Percentiles rank a stretch among this genome's conserved stretches.
phyloP scores from a whole-genome alignment of 2,797 vertebrate genomes.

The Perodicticus potto region DNA sequence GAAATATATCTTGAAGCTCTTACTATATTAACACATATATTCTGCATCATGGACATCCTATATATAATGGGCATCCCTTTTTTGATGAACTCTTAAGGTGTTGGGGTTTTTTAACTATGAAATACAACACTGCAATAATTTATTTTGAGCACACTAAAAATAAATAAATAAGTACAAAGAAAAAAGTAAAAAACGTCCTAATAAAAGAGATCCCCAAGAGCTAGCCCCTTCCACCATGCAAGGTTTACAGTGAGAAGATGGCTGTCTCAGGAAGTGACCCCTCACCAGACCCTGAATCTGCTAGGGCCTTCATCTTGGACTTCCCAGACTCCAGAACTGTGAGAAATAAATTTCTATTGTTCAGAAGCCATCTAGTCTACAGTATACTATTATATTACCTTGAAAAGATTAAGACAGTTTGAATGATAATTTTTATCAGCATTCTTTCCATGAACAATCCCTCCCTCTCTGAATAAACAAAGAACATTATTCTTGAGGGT shows the following conservation, averaged over 20 bases:
- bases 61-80: too few species aligned
- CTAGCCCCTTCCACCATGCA: neutral
- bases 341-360: neutral
- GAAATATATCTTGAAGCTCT: too few species aligned
- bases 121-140: neutral
- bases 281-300: neutral
- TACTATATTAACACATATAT: too few species aligned
- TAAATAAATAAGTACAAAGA: too few species aligned
- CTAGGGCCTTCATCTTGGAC: neutral
- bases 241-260: neutral
- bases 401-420: neutral
- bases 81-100: too few species aligned
- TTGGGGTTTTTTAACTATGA: too few species aligned
- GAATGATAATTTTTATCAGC: slow-evolving; percentile 24
- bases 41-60: too few species aligned
- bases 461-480: neutral
- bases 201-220: neutral
- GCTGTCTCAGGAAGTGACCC: neutral
- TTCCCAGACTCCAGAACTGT: neutral
- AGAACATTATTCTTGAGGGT: neutral
- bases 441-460: neutral
- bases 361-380: neutral
- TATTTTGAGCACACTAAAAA: too few species aligned
- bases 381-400: neutral
- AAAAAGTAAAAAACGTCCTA: neutral